Evolutionary conservation across 1,140 invertebrate genomes (phyloP).

Genomic region (Cydia strobilella): DNA sequence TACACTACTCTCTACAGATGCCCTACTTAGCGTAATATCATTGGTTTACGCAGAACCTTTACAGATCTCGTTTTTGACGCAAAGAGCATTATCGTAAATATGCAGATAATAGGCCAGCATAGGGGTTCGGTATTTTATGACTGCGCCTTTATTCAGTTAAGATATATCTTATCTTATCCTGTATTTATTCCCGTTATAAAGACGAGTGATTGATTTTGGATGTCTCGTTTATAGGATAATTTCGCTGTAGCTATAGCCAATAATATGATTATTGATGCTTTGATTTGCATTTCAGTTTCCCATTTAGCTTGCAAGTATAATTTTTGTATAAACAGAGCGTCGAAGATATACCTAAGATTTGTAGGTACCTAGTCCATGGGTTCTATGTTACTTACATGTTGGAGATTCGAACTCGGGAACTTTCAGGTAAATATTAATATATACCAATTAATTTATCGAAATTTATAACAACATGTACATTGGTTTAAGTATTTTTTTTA

Average conservation of each 20-base stretch:
- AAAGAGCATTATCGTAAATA: slow-evolving; percentile 23
- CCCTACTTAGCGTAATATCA: too few species aligned
- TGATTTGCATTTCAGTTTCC: neutral
- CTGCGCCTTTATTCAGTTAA: slow-evolving; percentile 20
- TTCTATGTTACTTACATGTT: too few species aligned
- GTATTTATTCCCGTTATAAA: slow-evolving; percentile 11
- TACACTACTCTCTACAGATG: too few species aligned
- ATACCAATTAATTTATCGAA: too few species aligned
- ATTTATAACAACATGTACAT: too few species aligned
- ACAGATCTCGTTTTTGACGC: slow-evolving; percentile 19
- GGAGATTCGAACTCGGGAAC: too few species aligned
- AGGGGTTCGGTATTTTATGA: slow-evolving; percentile 9
- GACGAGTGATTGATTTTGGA: neutral
- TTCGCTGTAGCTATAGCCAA: neutral
- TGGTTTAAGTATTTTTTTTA: too few species aligned
- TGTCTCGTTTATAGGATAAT: slow-evolving; percentile 11
- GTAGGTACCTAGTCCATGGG: too few species aligned
- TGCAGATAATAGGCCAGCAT: slow-evolving; percentile 20
- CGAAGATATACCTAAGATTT: too few species aligned
- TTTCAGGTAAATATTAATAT: too few species aligned
- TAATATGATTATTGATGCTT: neutral
- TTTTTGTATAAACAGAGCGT: too few species aligned
- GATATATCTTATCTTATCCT: slow-evolving; percentile 15
- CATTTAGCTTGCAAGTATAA: neutral
- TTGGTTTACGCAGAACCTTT: slow-evolving; percentile 12